Evolutionary conservation across 2,113 vertebrate genomes (phyloP).

Genomic region (Lampris incognitus): DNA sequence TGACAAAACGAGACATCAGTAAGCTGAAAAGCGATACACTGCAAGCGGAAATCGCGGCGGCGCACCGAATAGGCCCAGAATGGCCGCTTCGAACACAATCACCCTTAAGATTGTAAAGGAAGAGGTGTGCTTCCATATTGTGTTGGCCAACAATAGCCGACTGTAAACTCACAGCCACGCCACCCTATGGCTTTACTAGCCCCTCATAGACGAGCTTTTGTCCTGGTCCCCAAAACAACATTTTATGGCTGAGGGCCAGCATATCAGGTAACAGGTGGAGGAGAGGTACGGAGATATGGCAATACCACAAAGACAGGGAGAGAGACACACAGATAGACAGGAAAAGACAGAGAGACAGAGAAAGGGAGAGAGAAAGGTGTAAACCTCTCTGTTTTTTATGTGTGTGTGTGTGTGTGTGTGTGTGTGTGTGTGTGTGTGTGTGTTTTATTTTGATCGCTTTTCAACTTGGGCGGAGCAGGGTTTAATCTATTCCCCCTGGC

Average conservation of each 20-base stretch:
- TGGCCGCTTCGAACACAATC: constrained; percentile 64
- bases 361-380: constrained; percentile 27
- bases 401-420: constrained; percentile 12
- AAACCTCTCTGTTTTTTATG: constrained; percentile 28
- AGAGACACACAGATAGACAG: constrained; percentile 9
- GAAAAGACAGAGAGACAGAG: neutral
- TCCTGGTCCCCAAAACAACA: constrained; percentile 42
- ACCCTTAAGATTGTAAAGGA: constrained; percentile 61
- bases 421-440: constrained; percentile 1
- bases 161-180: constrained; percentile 68
- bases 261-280: constrained; percentile 75
- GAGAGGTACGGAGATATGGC: constrained; percentile 41
- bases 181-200: constrained; percentile 68
- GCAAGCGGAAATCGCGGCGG: constrained; percentile 73
- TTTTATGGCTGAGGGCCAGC: constrained; percentile 64
- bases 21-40: constrained; percentile 76
- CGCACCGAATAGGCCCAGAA: constrained; percentile 65
- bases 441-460: constrained; percentile 64
- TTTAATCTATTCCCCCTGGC: constrained; percentile 69
- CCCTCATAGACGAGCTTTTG: constrained; percentile 66
- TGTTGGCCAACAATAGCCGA: constrained; percentile 74
- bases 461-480: constrained; percentile 55
- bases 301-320: constrained; percentile 3
- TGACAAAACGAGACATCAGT: constrained; percentile 79
- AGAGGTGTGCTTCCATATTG: constrained; percentile 71